Percentiles rank a stretch among this genome's conserved stretches.
These are phyloP conservation scores for Radopholus similis DNA, from an alignment of 1,140 invertebrate genomes.

Conservation along the genomic window DNA sequence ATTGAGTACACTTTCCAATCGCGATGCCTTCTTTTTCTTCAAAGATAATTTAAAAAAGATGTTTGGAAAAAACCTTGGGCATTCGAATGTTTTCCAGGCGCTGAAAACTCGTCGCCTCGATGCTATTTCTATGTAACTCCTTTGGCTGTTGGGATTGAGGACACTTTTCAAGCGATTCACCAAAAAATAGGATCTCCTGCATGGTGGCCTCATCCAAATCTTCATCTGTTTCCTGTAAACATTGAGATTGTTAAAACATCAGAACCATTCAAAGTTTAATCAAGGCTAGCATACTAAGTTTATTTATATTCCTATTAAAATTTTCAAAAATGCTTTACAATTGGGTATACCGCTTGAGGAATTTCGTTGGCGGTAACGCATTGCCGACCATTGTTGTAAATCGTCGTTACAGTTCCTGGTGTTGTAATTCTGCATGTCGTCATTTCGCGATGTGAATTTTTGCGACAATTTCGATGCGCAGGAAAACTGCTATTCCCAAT, in stretches of 20 bases:
- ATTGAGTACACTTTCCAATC: constrained; percentile 3
- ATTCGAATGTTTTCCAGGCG: too few species aligned
- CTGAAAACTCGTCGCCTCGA: not conserved
- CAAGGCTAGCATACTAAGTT: too few species aligned
- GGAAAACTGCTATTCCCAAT: constrained; percentile 18
- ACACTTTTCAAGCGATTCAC: not conserved
- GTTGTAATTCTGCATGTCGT: not conserved
- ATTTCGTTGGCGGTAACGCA: too few species aligned
- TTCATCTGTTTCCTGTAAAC: too few species aligned
- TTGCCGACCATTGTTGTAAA: too few species aligned
- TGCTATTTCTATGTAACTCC: not conserved
- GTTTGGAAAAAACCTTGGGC: too few species aligned
- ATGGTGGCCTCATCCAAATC: not conserved
- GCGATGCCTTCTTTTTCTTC: not conserved
- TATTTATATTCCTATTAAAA: too few species aligned
- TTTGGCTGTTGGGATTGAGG: not conserved
- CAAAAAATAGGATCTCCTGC: not conserved
- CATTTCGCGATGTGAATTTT: not conserved
- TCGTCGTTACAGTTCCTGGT: too few species aligned
- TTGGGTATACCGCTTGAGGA: too few species aligned
- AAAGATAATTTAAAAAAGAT: constrained; percentile 3
- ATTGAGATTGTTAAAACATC: too few species aligned
- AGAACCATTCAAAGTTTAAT: not conserved
- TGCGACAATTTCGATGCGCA: not conserved
- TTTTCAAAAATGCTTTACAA: too few species aligned